Evolutionary conservation across 2,888 invertebrate genomes (phyloP).

Genomic region (Eurytoma adleriae): DNA sequence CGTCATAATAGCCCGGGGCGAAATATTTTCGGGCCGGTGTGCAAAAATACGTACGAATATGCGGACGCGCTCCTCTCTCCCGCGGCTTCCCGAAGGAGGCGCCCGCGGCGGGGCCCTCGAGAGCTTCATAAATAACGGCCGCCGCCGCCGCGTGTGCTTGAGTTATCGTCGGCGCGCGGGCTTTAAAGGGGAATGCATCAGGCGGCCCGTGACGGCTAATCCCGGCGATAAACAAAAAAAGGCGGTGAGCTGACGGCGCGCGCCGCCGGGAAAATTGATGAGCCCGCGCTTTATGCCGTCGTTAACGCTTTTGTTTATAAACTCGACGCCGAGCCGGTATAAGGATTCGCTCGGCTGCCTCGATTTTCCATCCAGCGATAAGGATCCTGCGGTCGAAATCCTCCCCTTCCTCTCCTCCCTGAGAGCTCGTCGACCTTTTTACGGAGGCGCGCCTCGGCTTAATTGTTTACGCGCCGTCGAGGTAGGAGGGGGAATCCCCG

Average conservation of each 20-base stretch:
- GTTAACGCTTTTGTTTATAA: slow-evolving; percentile 46
- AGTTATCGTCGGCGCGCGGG: slow-evolving; percentile 51
- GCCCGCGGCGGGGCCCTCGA: neutral
- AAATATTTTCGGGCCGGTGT: slow-evolving; percentile 40
- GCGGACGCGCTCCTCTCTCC: neutral
- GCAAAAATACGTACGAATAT: slow-evolving; percentile 35
- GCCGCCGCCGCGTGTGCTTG: slow-evolving; percentile 31
- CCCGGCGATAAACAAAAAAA: slow-evolving; percentile 59
- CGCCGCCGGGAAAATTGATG: slow-evolving; percentile 41
- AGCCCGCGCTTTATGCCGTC: slow-evolving; percentile 19
- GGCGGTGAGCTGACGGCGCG: neutral
- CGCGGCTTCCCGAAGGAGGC: slow-evolving; percentile 39
- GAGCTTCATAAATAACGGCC: slow-evolving; percentile 53
- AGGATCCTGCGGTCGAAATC: neutral
- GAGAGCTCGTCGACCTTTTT: too few species aligned
- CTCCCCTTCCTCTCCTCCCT: too few species aligned
- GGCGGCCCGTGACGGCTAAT: slow-evolving; percentile 57
- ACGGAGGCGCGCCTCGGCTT: too few species aligned
- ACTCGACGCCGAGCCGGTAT: slow-evolving; percentile 4
- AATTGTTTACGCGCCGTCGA: too few species aligned
- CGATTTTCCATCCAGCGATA: slow-evolving; percentile 41
- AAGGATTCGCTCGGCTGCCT: neutral
- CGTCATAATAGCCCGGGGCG: slow-evolving; percentile 34
- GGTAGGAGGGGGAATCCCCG: too few species aligned
- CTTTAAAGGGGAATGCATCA: slow-evolving; percentile 54